These are phyloP conservation scores for Vollenhovia emeryi DNA, from an alignment of 1,140 invertebrate genomes.

Conservation along the genomic window DNA sequence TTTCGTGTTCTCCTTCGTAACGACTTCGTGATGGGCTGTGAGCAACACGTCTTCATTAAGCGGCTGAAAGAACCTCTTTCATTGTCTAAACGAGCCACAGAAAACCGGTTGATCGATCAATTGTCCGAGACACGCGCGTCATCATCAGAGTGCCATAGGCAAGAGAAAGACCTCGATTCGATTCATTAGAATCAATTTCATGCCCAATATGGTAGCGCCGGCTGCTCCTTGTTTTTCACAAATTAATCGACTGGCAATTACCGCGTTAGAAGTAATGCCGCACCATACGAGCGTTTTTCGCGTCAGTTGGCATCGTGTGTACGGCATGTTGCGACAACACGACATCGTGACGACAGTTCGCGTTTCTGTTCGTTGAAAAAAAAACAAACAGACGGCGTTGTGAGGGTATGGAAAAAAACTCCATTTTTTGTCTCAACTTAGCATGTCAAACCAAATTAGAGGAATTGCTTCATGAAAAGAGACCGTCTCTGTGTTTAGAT, in stretches of 20 bases:
- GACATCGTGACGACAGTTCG: slow-evolving; percentile 52
- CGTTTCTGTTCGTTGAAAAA: slow-evolving; percentile 57
- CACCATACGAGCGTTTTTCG: slow-evolving; percentile 64
- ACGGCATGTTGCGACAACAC: slow-evolving; percentile 67
- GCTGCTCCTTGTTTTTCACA: slow-evolving; percentile 72
- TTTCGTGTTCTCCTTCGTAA: slow-evolving; percentile 51
- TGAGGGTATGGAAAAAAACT: slow-evolving; percentile 25
- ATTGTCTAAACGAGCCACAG: slow-evolving; percentile 43
- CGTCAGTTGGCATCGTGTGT: slow-evolving; percentile 77
- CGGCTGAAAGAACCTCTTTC: slow-evolving; percentile 43
- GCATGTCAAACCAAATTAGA: not conserved
- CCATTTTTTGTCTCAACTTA: not conserved
- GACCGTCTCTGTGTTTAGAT: not conserved
- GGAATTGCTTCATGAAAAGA: not conserved
- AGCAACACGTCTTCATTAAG: slow-evolving; percentile 63
- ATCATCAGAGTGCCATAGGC: slow-evolving; percentile 39
- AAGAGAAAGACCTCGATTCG: slow-evolving; percentile 32
- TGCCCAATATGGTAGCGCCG: slow-evolving; percentile 69
- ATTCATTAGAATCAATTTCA: slow-evolving; percentile 75
- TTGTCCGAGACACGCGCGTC: slow-evolving; percentile 47
- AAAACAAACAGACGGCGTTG: slow-evolving; percentile 21
- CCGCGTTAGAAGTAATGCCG: slow-evolving; percentile 70
- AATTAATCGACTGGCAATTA: slow-evolving; percentile 81
- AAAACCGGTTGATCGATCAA: slow-evolving; percentile 68
- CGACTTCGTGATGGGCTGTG: slow-evolving; percentile 37